Percentiles rank a stretch among this genome's conserved stretches.
Evolutionary conservation across 2,797 vertebrate species (phyloP).

Genomic region (Jordanella pulchra): DNA sequence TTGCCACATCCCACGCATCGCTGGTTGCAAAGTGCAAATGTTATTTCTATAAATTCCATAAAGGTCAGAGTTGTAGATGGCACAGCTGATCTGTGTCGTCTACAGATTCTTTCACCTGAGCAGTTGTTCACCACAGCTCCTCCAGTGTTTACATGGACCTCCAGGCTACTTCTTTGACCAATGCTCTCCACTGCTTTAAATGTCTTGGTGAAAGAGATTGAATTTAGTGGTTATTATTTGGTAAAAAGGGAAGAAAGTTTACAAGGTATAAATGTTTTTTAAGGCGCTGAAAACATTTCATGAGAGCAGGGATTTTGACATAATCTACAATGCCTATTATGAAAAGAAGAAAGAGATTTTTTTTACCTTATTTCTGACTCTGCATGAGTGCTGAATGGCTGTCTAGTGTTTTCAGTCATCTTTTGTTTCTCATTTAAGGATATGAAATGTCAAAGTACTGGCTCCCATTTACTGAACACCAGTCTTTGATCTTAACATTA

Average conservation of each 20-base stretch:
- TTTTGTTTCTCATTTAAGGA: not conserved
- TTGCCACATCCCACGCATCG: not conserved
- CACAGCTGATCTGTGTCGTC: not conserved
- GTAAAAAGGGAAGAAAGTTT: not conserved
- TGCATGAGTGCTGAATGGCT: not conserved
- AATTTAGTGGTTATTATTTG: not conserved
- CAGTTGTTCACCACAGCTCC: not conserved
- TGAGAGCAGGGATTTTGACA: slow-evolving; percentile 8
- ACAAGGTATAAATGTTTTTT: not conserved
- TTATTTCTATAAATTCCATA: no score
- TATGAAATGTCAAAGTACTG: not conserved
- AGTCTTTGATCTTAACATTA: not conserved
- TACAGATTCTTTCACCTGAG: not conserved
- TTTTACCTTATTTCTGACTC: not conserved
- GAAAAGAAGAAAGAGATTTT: slow-evolving; percentile 3
- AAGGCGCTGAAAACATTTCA: not conserved
- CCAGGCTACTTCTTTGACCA: not conserved
- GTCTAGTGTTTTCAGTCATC: not conserved
- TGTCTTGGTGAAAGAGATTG: not conserved
- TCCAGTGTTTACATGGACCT: not conserved
- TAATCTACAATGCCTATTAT: not conserved
- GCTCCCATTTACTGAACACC: not conserved
- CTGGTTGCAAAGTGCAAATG: not conserved
- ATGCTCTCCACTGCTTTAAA: not conserved
- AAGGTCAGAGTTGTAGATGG: no score